Evolutionary conservation across 2,888 invertebrate genomes (phyloP).

Genomic region (Serripes groenlandicus): DNA sequence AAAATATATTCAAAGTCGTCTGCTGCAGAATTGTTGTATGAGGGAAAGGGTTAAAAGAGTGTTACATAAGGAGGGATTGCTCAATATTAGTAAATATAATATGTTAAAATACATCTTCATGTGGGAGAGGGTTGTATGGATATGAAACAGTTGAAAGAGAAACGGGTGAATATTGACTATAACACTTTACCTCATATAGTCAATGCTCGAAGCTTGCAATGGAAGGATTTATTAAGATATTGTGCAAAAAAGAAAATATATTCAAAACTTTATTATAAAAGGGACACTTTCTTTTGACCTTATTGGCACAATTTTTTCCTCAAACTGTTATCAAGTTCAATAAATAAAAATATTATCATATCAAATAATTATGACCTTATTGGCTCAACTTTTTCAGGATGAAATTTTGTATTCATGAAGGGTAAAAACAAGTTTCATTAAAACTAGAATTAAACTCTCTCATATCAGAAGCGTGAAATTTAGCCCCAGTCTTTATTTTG

Average conservation of each 20-base stretch:
- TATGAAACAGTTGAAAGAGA: no score
- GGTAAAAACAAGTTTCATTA: slow-evolving; percentile 12
- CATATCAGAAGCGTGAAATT: slow-evolving; percentile 24
- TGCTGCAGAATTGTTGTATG: no score
- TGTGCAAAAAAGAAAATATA: neutral
- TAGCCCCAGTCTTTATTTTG: slow-evolving; percentile 14
- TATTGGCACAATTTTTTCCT: neutral
- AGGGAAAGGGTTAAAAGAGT: no score
- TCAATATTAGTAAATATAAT: no score
- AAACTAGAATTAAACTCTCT: slow-evolving; percentile 19
- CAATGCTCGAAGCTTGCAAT: no score
- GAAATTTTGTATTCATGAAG: neutral
- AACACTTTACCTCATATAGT: no score
- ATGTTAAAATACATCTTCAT: no score
- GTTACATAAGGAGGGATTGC: no score
- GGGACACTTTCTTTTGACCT: neutral
- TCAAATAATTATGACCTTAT: neutral
- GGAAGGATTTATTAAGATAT: no score
- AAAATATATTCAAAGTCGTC: no score
- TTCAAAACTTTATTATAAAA: neutral
- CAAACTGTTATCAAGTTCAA: neutral
- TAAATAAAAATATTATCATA: neutral
- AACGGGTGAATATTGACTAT: no score
- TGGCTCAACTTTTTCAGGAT: neutral
- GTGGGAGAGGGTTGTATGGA: no score